phyloP scores from a whole-genome alignment of 2,888 invertebrate species.

The Bellardia bayeri region DNA sequence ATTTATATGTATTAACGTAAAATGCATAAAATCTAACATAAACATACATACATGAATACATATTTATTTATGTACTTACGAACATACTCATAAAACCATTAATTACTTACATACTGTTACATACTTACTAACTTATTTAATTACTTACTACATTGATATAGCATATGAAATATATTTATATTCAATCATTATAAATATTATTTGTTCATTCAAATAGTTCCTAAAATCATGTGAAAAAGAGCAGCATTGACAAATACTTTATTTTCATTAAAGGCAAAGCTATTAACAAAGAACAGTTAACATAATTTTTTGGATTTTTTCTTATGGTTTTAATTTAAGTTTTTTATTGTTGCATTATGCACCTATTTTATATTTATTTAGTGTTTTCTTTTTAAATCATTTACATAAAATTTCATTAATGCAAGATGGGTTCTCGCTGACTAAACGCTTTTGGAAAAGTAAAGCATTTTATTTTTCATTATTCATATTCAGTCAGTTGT shows the following conservation, averaged over 20 bases:
- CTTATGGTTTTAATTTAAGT: background rate
- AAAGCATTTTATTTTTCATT: no score
- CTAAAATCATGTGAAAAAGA: slow-evolving; percentile 56
- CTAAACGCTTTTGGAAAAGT: no score
- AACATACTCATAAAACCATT: background rate
- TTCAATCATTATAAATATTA: slow-evolving; percentile 18
- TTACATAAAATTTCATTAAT: no score
- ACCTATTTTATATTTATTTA: background rate
- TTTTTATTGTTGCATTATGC: background rate
- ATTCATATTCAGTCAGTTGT: no score
- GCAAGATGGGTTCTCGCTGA: no score
- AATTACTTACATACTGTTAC: background rate
- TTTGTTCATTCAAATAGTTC: slow-evolving; percentile 67
- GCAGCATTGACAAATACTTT: background rate
- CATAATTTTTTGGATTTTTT: background rate
- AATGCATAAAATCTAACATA: background rate
- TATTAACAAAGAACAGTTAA: slow-evolving; percentile 18
- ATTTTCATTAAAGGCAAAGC: slow-evolving; percentile 11
- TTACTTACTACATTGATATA: background rate
- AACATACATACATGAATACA: slow-evolving; percentile 6
- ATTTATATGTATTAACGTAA: slow-evolving; percentile 9
- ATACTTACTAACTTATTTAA: background rate
- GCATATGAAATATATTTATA: background rate
- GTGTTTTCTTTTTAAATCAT: no score
- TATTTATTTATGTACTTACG: background rate